phyloP scores from a whole-genome alignment of 2,797 vertebrate genomes.

The Taeniopygia guttata region DNA sequence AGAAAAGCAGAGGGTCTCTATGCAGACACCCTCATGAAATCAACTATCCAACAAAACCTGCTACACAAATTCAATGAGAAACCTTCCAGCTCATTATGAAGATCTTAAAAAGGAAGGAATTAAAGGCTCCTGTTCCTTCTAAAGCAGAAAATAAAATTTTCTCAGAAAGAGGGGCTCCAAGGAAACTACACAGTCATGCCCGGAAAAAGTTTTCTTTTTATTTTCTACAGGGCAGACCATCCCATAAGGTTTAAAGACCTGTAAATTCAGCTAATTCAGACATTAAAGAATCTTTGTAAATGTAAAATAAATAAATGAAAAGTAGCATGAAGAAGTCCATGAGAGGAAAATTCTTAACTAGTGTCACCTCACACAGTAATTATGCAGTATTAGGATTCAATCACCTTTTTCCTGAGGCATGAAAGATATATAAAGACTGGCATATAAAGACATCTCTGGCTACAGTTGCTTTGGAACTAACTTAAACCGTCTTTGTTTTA shows the following conservation, averaged over 20 bases:
- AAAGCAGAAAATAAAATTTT: not conserved
- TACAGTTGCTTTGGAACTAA: not conserved
- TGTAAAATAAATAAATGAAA: not conserved
- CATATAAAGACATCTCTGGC: not conserved
- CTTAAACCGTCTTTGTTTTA: conserved; percentile 13
- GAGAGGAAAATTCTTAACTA: not conserved
- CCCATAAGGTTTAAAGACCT: not conserved
- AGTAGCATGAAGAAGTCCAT: not conserved
- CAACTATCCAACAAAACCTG: not conserved
- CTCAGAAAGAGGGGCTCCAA: not conserved
- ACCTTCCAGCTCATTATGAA: not conserved
- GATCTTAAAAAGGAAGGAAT: rapidly evolving
- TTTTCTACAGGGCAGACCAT: not conserved
- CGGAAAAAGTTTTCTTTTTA: not conserved
- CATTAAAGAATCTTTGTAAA: not conserved
- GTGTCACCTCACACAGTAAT: not conserved
- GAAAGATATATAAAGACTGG: not conserved
- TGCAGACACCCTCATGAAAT: not conserved
- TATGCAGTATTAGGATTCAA: not conserved
- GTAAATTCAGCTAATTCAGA: not conserved
- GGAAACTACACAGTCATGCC: not conserved
- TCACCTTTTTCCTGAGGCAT: not conserved
- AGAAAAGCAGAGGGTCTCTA: not conserved
- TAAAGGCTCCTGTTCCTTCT: not conserved
- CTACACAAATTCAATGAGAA: not conserved